Percentiles rank a stretch among this genome's conserved stretches.
Conservation (phyloP, 1,140 invertebrate genomes). For the Bombus waltoni region DNA sequence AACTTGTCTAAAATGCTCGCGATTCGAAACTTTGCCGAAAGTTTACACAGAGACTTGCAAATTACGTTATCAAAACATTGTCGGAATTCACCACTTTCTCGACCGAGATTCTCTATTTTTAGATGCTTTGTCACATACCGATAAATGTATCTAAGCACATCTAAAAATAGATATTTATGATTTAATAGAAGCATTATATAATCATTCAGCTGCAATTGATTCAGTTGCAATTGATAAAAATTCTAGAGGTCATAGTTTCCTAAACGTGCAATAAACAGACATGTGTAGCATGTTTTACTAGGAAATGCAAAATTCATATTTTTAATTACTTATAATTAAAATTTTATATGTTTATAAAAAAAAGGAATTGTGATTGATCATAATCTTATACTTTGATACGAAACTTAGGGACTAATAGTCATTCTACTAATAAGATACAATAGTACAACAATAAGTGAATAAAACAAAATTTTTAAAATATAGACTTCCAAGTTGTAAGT, state of each 20-base stretch:
- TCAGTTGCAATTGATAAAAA: not conserved
- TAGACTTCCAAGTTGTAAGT: not conserved
- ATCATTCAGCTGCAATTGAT: not conserved
- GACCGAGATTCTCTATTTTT: constrained; percentile 26
- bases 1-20: constrained; percentile 10
- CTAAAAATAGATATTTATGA: constrained; percentile 21
- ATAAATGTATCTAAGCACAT: not conserved
- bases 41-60: not conserved
- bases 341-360: not conserved
- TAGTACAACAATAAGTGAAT: not conserved
- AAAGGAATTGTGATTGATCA: not conserved
- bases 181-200: not conserved
- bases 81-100: not conserved
- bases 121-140: constrained; percentile 4
- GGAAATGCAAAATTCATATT: not conserved
- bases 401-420: not conserved
- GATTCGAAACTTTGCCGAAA: not conserved
- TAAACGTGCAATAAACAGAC: not conserved
- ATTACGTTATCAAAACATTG: not conserved
- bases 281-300: not conserved
- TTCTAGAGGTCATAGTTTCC: not conserved
- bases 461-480: not conserved
- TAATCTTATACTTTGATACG: not conserved
- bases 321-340: not conserved
- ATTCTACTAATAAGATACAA: not conserved